Evolutionary conservation across 2,888 invertebrate genomes (phyloP).

Genomic region (Melanchra persicariae): DNA sequence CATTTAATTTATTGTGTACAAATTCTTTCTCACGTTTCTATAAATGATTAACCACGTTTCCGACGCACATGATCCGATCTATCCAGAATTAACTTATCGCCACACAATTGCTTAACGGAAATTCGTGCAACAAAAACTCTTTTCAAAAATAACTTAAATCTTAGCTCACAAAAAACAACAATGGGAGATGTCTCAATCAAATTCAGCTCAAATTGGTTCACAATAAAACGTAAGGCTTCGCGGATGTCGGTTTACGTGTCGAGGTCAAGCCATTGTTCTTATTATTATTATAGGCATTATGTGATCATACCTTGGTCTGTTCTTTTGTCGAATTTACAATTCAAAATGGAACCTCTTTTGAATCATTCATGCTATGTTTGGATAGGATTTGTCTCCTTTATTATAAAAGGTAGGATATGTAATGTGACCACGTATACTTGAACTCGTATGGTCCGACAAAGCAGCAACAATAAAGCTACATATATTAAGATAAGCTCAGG

Average conservation of each 20-base stretch:
- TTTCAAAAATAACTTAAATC: slow-evolving; percentile 35
- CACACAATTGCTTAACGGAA: slow-evolving; percentile 23
- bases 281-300: slow-evolving; percentile 53
- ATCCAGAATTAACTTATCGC: slow-evolving; percentile 1
- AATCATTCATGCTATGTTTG: slow-evolving; percentile 39
- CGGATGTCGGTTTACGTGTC: slow-evolving; percentile 72
- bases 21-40: slow-evolving; percentile 7
- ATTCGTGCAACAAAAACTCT: slow-evolving; percentile 19
- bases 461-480: no score
- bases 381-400: slow-evolving; percentile 17
- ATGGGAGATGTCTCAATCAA: slow-evolving; percentile 58
- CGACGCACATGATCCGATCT: not conserved
- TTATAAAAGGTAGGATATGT: not conserved
- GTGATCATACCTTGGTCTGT: slow-evolving; percentile 45
- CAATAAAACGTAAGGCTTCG: slow-evolving; percentile 63
- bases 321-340: slow-evolving; percentile 47
- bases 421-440: not conserved
- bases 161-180: slow-evolving; percentile 50
- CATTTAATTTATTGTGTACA: not conserved
- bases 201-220: slow-evolving; percentile 56
- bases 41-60: slow-evolving; percentile 6
- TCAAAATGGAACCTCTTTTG: slow-evolving; percentile 43
- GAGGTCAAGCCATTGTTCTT: slow-evolving; percentile 68
- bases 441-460: not conserved
- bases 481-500: no score